These are phyloP conservation scores for Erpobdella octoculata DNA, from an alignment of 2,888 invertebrate genomes.

Conservation along the genomic window DNA sequence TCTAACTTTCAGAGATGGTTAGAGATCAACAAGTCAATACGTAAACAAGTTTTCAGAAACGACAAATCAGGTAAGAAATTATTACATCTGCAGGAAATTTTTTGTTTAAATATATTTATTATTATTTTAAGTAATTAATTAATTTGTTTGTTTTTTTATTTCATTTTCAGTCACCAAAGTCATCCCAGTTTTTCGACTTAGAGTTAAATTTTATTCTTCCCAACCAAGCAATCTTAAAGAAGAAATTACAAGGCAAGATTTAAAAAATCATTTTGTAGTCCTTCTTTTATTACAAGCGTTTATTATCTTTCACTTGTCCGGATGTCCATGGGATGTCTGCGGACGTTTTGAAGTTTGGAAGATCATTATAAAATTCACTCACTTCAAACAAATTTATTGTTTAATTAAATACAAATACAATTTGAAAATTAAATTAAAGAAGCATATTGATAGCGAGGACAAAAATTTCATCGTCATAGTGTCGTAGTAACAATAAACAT, in stretches of 20 bases:
- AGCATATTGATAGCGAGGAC: too few species aligned
- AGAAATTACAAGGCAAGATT: constrained; percentile 30
- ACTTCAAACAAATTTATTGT: too few species aligned
- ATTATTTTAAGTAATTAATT: background rate
- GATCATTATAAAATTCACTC: too few species aligned
- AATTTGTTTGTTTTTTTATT: background rate
- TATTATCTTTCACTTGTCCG: too few species aligned
- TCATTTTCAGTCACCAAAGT: background rate
- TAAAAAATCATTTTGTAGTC: background rate
- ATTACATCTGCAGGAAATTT: background rate
- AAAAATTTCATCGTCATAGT: too few species aligned
- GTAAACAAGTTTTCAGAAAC: constrained; percentile 8
- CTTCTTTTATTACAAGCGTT: background rate
- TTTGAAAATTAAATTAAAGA: too few species aligned
- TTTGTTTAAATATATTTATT: background rate
- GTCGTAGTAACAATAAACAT: too few species aligned
- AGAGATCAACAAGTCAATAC: constrained; percentile 9
- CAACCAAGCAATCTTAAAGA: constrained; percentile 31
- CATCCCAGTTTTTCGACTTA: constrained; percentile 19
- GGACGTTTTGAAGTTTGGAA: too few species aligned
- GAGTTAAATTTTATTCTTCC: constrained; percentile 32
- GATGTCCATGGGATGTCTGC: too few species aligned
- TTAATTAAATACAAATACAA: too few species aligned
- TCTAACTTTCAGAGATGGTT: constrained; percentile 19
- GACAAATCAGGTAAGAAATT: background rate